These are phyloP conservation scores for Eledona agricola DNA, from an alignment of 2,888 invertebrate species.

Conservation along the genomic window DNA sequence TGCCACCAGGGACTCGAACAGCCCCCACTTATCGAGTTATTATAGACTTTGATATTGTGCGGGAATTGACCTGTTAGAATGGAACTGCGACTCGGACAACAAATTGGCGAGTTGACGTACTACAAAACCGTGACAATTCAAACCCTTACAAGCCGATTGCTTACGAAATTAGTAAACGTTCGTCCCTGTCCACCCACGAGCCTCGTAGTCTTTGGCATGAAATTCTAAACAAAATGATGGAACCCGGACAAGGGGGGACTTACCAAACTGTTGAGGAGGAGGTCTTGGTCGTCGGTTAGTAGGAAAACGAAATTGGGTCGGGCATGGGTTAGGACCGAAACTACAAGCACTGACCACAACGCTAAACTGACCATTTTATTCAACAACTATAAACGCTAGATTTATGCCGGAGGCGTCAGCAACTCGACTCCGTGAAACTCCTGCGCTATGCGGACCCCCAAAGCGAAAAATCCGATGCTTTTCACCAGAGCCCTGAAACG, in stretches of 20 bases:
- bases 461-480: slow-evolving; percentile 55
- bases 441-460: slow-evolving; percentile 81
- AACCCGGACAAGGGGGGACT: slow-evolving; percentile 51
- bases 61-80: slow-evolving; percentile 84
- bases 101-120: slow-evolving; percentile 87
- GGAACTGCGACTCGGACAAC: slow-evolving; percentile 90
- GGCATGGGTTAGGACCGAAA: background rate
- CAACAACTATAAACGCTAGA: slow-evolving; percentile 23
- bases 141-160: slow-evolving; percentile 54
- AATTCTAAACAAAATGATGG: slow-evolving; percentile 63
- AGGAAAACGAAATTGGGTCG: slow-evolving; percentile 80
- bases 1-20: slow-evolving; percentile 80
- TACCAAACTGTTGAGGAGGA: slow-evolving; percentile 80
- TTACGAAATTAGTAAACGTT: slow-evolving; percentile 78
- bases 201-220: slow-evolving; percentile 71
- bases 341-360: slow-evolving; percentile 3
- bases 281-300: slow-evolving; percentile 88
- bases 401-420: slow-evolving; percentile 15
- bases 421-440: slow-evolving; percentile 77
- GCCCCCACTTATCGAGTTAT: slow-evolving; percentile 82
- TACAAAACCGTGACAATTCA: slow-evolving; percentile 60
- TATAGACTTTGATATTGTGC: slow-evolving; percentile 81
- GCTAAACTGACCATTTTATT: slow-evolving; percentile 13
- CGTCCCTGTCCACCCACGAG: slow-evolving; percentile 73
- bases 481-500: slow-evolving; percentile 35